Evolutionary conservation across 2,797 vertebrate species (phyloP).

Genomic region (Bradypodion ventrale): DNA sequence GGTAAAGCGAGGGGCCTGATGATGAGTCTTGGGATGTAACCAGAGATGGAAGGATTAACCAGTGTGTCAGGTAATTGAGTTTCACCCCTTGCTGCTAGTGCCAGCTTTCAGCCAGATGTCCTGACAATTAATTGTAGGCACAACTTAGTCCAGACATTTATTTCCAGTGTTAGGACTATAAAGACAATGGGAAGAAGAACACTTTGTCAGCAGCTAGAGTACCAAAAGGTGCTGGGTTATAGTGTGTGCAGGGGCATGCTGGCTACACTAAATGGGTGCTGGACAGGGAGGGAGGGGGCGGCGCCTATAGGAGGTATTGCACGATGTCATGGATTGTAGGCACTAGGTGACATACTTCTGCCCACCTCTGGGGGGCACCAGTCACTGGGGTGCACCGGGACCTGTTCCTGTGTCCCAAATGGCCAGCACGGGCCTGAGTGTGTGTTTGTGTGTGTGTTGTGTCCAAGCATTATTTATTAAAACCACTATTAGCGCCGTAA

Average conservation of each 20-base stretch:
- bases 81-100: not conserved
- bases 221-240: not conserved
- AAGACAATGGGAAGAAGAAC: not conserved
- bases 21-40: not conserved
- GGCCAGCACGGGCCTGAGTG: too few relatives aligned
- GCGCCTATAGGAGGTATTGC: too few relatives aligned
- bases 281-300: too few relatives aligned
- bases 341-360: too few relatives aligned
- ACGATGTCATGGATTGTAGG: too few relatives aligned
- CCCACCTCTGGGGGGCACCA: too few relatives aligned
- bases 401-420: too few relatives aligned
- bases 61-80: not conserved
- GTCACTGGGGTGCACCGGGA: too few relatives aligned
- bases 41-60: not conserved
- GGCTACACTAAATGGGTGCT: too few relatives aligned
- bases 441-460: too few relatives aligned
- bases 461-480: too few relatives aligned
- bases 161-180: not conserved
- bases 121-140: not conserved
- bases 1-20: constrained; percentile 7
- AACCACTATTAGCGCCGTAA: too few relatives aligned
- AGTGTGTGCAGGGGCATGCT: not conserved
- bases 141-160: not conserved
- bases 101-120: not conserved
- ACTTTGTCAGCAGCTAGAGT: not conserved